Conservation (phyloP, 64 coral and sea anemone species). For the Dendrophyllia cribrosa region DNA sequence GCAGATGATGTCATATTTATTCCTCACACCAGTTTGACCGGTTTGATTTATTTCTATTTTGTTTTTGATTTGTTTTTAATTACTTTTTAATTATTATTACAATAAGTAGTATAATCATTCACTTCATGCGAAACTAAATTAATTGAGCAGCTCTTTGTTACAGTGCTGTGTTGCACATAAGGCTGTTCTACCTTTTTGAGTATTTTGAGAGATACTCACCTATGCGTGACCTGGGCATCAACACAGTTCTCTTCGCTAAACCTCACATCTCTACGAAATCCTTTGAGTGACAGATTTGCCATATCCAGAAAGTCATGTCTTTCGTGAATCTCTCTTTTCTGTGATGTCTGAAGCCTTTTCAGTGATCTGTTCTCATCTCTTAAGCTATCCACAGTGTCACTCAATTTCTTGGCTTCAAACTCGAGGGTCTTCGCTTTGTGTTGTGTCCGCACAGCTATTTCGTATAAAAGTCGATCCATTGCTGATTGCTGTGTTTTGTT, state of each 20-base stretch:
- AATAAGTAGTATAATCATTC: too few species aligned
- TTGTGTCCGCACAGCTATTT: slow-evolving; percentile 64
- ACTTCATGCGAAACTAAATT: too few species aligned
- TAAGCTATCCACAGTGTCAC: slow-evolving; percentile 50
- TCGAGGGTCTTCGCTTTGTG: slow-evolving; percentile 55
- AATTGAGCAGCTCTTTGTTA: too few species aligned
- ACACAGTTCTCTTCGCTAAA: slow-evolving; percentile 66
- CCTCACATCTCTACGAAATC: slow-evolving; percentile 66
- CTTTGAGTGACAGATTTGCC: slow-evolving; percentile 60
- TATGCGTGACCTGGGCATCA: slow-evolving; percentile 16
- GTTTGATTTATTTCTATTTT: too few species aligned
- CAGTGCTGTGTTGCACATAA: too few species aligned
- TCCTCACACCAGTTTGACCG: too few species aligned
- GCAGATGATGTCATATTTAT: too few species aligned
- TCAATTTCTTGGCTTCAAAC: slow-evolving; percentile 41
- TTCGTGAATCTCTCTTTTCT: slow-evolving; percentile 70
- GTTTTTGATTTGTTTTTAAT: too few species aligned
- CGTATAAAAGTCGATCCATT: slow-evolving; percentile 72
- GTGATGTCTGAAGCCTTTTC: slow-evolving; percentile 51
- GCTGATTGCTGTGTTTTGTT: neutral
- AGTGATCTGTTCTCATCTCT: slow-evolving; percentile 66
- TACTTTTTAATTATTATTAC: too few species aligned
- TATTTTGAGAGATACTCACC: neutral
- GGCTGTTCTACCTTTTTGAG: too few species aligned
- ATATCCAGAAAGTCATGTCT: slow-evolving; percentile 52